Evolutionary conservation across 2,888 invertebrate species (phyloP).

Genomic region (Phrixothrix hirtus): DNA sequence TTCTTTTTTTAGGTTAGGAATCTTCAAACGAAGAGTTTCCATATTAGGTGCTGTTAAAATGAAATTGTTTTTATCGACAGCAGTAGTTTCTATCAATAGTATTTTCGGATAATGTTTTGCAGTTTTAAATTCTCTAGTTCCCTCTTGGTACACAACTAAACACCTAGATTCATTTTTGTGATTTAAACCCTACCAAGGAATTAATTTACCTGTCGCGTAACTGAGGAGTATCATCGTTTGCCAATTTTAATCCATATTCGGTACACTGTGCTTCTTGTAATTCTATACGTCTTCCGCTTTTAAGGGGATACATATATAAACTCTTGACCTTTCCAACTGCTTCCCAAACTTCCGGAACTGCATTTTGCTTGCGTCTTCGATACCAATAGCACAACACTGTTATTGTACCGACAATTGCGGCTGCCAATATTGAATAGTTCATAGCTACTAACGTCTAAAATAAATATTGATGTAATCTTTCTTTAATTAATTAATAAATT

Average conservation of each 20-base stretch:
- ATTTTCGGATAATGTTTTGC: conserved; percentile 57
- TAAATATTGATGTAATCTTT: too few relatives aligned
- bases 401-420: too few relatives aligned
- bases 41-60: conserved; percentile 57
- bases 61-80: conserved; percentile 52
- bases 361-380: too few relatives aligned
- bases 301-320: conserved; percentile 51
- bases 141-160: conserved; percentile 52
- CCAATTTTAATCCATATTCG: conserved; percentile 44
- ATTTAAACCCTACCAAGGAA: too few relatives aligned
- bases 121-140: conserved; percentile 53
- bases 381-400: too few relatives aligned
- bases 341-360: too few relatives aligned
- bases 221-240: conserved; percentile 46
- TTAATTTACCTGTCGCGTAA: too few relatives aligned
- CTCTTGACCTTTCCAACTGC: conserved; percentile 47
- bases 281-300: conserved; percentile 51
- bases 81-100: conserved; percentile 53
- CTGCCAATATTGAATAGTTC: too few relatives aligned
- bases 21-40: conserved; percentile 53
- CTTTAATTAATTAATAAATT: too few relatives aligned
- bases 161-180: conserved; percentile 3
- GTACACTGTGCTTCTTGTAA: conserved; percentile 47
- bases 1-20: conserved; percentile 46
- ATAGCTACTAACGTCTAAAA: too few relatives aligned